A percentile compares a stretch with the other conserved stretches of the same genome.
phyloP scores from a whole-genome alignment of 2,797 vertebrate genomes.

The Accipiter minullus region DNA sequence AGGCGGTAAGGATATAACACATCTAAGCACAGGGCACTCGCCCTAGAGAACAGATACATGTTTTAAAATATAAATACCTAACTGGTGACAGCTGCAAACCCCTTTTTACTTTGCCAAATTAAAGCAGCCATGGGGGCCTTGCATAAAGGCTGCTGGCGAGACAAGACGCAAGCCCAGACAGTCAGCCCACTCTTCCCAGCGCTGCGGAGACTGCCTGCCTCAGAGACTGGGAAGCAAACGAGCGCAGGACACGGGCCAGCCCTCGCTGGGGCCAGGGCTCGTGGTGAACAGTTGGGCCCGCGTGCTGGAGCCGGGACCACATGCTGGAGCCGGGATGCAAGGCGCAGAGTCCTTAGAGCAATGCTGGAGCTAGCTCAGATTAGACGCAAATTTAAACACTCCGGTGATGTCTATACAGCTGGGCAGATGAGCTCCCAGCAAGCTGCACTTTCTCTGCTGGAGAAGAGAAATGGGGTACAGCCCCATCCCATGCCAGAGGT shows the following conservation, averaged over 20 bases:
- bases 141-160: neutral
- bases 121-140: neutral
- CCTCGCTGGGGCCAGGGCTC: neutral
- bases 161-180: fast-evolving
- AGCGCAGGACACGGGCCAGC: fast-evolving
- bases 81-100: neutral
- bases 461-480: neutral
- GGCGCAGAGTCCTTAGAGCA: neutral
- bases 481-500: neutral
- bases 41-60: neutral
- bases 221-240: fast-evolving
- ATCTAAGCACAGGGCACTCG: neutral
- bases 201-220: fast-evolving
- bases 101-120: neutral
- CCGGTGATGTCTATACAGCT: neutral
- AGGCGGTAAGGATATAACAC: neutral
- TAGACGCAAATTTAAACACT: neutral
- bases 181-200: neutral
- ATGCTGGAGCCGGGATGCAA: neutral
- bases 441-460: neutral
- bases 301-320: fast-evolving
- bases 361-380: neutral
- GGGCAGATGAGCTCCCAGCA: neutral
- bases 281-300: fast-evolving
- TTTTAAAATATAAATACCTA: neutral